Base-by-base conservation (phyloP, 2,797 vertebrate genomes). In the Rhyacichthys aspro region DNA sequence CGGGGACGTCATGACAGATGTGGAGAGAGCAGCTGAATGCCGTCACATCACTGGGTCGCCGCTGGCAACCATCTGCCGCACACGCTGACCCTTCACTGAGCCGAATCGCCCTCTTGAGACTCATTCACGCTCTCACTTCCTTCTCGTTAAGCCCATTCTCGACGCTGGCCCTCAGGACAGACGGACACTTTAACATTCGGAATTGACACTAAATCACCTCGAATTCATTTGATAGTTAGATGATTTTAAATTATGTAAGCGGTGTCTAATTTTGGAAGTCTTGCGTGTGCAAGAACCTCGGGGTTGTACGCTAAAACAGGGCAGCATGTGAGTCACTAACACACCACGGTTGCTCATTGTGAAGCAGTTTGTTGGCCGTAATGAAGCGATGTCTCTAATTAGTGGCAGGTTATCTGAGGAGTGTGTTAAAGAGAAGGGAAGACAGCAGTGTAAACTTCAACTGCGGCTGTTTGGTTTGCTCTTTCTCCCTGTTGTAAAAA, bases 361-460 rank as follows among this genome's bases (percentile, higher is more conserved):
- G 64, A 67, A 68, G 61, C 10, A n/a, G 60, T 72, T 63, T 59
- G 52, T 60, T 75, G 41, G 60, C 61, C 66, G 64, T 81, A 76
- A 88, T 83, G 78, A 74, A 79, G 58, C 4, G 16, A 59, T 28
- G 68, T 42, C 43, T 71, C 57, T 82, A 84, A 88, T 85, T 84
- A 82, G 76, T 69, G 42, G 33, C 75, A 72, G 47, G 70, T 76
- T 76, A 64, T 69, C 37, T 66, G 43, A 62, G 8, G 11, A 52
- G 16, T 43, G 11, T 59, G 38, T 36, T 19, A 41, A 28, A 9
- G 34, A 17, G 43, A 45, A 15, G 48, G 49, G 19, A 36, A 11
- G 44, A 3, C 7, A 32, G 48, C 23, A 11, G 23, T 16, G 15
- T 32, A 47, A 8, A 2, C n/a, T 15, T 11, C 14, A 39, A 7